These are phyloP conservation scores for Noctua janthina DNA, from an alignment of 2,888 invertebrate genomes.

Conservation along the genomic window DNA sequence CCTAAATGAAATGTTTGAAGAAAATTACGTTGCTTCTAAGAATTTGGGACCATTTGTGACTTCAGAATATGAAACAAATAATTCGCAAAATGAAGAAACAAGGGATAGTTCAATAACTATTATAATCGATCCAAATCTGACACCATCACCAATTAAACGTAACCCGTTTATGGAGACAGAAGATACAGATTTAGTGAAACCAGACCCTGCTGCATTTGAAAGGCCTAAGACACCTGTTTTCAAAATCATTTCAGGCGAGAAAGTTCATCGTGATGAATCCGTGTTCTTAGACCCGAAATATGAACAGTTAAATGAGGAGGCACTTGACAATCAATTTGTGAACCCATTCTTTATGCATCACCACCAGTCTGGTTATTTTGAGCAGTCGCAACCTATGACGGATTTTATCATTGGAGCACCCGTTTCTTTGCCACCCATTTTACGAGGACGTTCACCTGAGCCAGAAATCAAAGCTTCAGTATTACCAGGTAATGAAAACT, in stretches of 20 bases:
- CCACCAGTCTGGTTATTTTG: conserved; percentile 70
- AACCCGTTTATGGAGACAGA: conserved; percentile 80
- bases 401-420: conserved; percentile 89
- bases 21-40: conserved; percentile 77
- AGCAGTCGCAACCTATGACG: conserved; percentile 73
- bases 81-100: conserved; percentile 83
- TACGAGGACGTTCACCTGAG: conserved; percentile 80
- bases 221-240: conserved; percentile 86
- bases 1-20: conserved; percentile 76
- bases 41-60: conserved; percentile 79
- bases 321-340: conserved; percentile 79
- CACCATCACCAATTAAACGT: conserved; percentile 68
- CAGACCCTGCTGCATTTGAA: conserved; percentile 57
- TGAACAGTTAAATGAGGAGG: conserved; percentile 71
- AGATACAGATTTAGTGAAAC: conserved; percentile 73
- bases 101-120: conserved; percentile 77
- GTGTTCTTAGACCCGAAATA: conserved; percentile 75
- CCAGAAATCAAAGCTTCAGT: conserved; percentile 78
- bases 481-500: conserved; percentile 66
- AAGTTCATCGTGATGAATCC: conserved; percentile 75
- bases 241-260: conserved; percentile 82
- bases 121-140: conserved; percentile 72
- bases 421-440: conserved; percentile 85
- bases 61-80: conserved; percentile 84
- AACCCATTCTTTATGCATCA: conserved; percentile 84